phyloP scores from a whole-genome alignment of 2,113 vertebrate genomes.

The Pardalotus punctatus region DNA sequence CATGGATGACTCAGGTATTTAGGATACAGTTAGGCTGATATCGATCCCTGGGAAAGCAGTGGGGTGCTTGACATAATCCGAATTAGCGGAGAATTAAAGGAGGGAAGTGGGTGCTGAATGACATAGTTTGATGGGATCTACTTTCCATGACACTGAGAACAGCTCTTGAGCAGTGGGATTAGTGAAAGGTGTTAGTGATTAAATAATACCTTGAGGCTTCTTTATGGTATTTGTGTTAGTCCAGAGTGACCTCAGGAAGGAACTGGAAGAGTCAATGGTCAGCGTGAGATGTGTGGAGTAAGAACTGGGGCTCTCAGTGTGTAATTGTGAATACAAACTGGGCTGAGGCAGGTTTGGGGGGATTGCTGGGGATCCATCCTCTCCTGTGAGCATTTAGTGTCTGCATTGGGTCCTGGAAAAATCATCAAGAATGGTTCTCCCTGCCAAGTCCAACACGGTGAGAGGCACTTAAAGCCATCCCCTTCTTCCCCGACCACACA shows the following conservation, averaged over 20 bases:
- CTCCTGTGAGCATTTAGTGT: background rate
- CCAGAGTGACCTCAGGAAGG: background rate
- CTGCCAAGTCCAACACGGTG: background rate
- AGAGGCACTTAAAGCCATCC: background rate
- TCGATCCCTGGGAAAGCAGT: background rate
- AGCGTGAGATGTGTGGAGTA: rapidly evolving
- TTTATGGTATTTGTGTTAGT: background rate
- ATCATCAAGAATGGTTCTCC: background rate
- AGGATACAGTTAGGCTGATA: background rate
- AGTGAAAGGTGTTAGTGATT: background rate
- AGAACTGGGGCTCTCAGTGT: background rate
- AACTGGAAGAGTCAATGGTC: background rate
- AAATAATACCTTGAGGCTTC: background rate
- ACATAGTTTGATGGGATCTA: background rate
- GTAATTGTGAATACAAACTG: background rate
- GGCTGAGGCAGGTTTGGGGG: background rate
- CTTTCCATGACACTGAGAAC: background rate
- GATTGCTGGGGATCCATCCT: background rate
- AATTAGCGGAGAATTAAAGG: background rate
- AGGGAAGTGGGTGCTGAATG: background rate
- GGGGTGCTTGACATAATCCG: background rate
- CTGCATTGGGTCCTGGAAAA: background rate
- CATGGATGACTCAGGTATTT: background rate
- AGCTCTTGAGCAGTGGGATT: background rate
- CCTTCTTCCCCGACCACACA: rapidly evolving